phyloP scores from a whole-genome alignment of 2,797 vertebrate species.

The Bradypus variegatus region DNA sequence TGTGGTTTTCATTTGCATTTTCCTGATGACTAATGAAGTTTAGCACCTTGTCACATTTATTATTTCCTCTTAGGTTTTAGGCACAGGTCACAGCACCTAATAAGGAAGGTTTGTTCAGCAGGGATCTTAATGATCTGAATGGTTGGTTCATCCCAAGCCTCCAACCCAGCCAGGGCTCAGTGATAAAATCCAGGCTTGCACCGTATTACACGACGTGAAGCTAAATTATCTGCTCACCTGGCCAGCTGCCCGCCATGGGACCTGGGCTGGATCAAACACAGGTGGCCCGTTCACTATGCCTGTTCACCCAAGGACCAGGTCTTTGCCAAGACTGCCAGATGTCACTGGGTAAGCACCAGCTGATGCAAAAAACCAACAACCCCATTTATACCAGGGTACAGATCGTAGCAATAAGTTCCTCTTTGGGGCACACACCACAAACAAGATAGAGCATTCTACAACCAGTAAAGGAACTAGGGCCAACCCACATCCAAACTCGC shows the following conservation, averaged over 20 bases:
- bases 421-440: constrained; percentile 21
- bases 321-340: constrained; percentile 51
- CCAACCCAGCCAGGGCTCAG: not conserved
- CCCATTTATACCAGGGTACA: constrained; percentile 26
- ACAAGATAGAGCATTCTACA: constrained; percentile 23
- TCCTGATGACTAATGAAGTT: not conserved
- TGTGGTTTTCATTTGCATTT: not conserved
- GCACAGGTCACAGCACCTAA: not conserved
- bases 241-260: not conserved
- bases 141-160: not conserved
- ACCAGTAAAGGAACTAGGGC: not conserved
- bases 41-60: not conserved
- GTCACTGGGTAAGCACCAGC: constrained; percentile 6
- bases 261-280: not conserved
- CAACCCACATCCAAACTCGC: not conserved
- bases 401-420: constrained; percentile 38
- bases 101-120: not conserved
- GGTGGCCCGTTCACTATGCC: not conserved
- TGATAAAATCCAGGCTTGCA: not conserved
- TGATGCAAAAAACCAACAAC: constrained; percentile 33
- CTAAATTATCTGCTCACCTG: not conserved
- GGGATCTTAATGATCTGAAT: not conserved
- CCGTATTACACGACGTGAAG: not conserved
- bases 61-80: not conserved
- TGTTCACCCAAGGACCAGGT: constrained; percentile 19